Percentiles rank a stretch among this genome's conserved stretches.
phyloP scores from a whole-genome alignment of 1,140 invertebrate genomes.

The Pectinophora gossypiella region DNA sequence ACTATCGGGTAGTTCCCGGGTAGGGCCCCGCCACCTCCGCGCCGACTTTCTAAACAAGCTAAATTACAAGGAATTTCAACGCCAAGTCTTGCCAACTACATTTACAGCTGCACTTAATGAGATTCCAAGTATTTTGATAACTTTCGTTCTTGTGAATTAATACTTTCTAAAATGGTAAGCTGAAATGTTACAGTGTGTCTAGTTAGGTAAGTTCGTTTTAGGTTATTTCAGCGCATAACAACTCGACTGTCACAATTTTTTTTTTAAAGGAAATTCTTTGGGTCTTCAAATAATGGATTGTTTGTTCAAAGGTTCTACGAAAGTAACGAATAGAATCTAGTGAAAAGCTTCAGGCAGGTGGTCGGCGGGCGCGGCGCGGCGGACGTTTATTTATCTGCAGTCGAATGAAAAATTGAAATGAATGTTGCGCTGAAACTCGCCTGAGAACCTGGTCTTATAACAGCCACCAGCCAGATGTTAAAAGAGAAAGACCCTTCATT shows the following conservation, averaged over 20 bases:
- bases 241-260: no score
- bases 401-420: no score
- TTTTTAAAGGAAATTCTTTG: no score
- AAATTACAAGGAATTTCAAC: neutral
- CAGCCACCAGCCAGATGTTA: neutral
- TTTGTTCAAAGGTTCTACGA: no score
- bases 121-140: neutral
- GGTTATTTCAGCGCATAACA: no score
- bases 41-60: neutral
- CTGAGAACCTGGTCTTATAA: no score
- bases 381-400: no score
- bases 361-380: no score
- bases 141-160: neutral
- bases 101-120: neutral
- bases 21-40: neutral
- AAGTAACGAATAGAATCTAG: no score
- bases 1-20: constrained; percentile 1
- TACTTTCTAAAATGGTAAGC: neutral
- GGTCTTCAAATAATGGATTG: no score
- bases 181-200: neutral
- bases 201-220: neutral
- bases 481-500: neutral
- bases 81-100: neutral
- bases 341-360: no score
- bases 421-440: no score